Evolutionary conservation across 1,140 invertebrate species (phyloP), one percentile per base, ranked within the genome.

Genomic region (Conus ventricosus): DNA sequence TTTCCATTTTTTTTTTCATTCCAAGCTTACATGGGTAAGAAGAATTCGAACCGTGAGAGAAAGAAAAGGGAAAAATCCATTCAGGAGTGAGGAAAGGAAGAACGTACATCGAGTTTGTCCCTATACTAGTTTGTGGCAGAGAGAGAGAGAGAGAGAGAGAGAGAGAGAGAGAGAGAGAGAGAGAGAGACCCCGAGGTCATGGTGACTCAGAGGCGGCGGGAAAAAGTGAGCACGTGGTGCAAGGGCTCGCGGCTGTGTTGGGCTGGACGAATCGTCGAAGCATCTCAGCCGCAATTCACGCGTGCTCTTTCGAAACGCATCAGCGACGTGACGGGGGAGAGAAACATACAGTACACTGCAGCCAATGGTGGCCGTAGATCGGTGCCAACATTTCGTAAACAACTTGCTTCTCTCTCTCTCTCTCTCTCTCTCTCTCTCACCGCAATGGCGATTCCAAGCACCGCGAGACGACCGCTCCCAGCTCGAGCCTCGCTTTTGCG

Each of bases 311-410:
- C 55, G 82, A 60, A 67, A 67, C 82, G 54, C 82, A 84, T 84
- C 82, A 84, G 57, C 82, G 54, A 83, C 81, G 81, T 83, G 53
- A 84, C 27, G n/a, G 55, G 39, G 17, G 54, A 54, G n/a, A n/a
- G 57, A 63, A 84, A 84, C 57, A 84, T 84, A n/a, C 53, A 6
- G 23, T 67, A 51, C 60, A 25, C 17, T 57, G 75, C 71, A 87
- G 75, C 85, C 85, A 87, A 87, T 87, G 25, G 85, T 87, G 80
- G 85, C 75, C 75, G 54, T 27, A 25, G 13, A 27, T 87, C 23
- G 11, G 75, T 78, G 53, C 71, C 71, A 27, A 87, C 27, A 27
- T 87, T 87, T 78, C 85, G 85, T 87, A 87, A 87, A 87, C 85
- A 87, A 57, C 51, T 51, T 57, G 15, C 67, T 23, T n/a, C n/a